Conservation (phyloP, 2,888 invertebrate genomes). For the Reticulitermes lucifugus region DNA sequence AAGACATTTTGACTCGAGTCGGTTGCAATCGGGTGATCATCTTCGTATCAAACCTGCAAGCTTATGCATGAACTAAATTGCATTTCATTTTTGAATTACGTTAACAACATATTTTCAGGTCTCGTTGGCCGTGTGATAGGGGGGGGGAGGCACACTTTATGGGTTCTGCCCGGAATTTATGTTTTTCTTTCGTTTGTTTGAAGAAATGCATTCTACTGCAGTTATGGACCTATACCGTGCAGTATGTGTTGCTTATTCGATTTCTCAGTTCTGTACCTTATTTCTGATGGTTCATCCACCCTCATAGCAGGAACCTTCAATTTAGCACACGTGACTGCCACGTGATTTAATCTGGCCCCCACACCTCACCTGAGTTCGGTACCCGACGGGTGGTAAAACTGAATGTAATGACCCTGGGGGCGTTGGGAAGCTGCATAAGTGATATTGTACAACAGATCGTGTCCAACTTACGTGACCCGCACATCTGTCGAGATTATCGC, state of each 20-base stretch:
- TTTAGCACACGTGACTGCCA: slow-evolving; percentile 35
- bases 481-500: slow-evolving; percentile 35
- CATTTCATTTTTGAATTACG: no score
- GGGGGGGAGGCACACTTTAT: no score
- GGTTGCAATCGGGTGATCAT: no score
- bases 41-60: no score
- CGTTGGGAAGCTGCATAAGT: background rate
- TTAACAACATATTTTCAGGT: no score
- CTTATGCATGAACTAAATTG: no score
- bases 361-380: slow-evolving; percentile 66
- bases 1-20: no score
- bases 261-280: slow-evolving; percentile 20
- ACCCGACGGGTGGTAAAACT: slow-evolving; percentile 63
- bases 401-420: slow-evolving; percentile 61
- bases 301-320: slow-evolving; percentile 4
- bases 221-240: no score
- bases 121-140: no score
- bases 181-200: no score
- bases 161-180: no score
- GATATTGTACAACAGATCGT: slow-evolving; percentile 16
- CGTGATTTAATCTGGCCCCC: slow-evolving; percentile 65
- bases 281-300: background rate
- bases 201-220: no score
- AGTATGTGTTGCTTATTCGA: background rate
- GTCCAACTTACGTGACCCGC: slow-evolving; percentile 10